Evolutionary conservation across 2,113 vertebrate species (phyloP), one percentile per base, ranked within the genome.

Genomic region (Corapipo altera): DNA sequence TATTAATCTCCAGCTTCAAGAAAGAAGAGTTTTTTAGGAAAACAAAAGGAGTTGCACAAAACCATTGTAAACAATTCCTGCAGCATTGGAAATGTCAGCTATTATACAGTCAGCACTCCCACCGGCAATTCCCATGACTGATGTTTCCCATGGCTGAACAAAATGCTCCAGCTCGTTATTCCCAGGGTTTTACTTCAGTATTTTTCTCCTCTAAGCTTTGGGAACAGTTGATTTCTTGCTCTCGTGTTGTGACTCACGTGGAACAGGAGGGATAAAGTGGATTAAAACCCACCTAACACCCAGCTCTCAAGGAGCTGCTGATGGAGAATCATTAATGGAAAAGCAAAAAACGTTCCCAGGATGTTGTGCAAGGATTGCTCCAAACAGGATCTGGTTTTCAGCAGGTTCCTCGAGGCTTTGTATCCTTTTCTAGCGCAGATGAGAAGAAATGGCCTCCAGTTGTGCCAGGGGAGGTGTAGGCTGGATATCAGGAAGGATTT

Each of bases 91-190:
- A 95, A 97, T 96, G 94, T 88, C 88, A 95, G 44, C 75, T 88
- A 73, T 95, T 95, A 95, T 91, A 71, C 71, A 83, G 91, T 90
- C 94, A 55, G 32, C 54, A 83, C 71, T 93, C 92, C 94, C 88
- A 94, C 92, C 37, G 75, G 85, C 82, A 76, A 88, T 96, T 91
- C 71, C 82, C 64, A 35, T 92, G 92, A 82, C 75, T 85, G 85
- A 95, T 93, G 83, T 83, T 95, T 94, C 92, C 95, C 58, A 73
- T 27, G 83, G 82, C 46, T 95, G 94, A 88, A 85, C 58, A 66
- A 85, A 95, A 92, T 58, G 37, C 58, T 90, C 54, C 54, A 79
- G 49, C 28, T 35, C 66, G 66, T 93, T 93, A 94, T 88, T 46
- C 78, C 66, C 64, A 30, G n/a, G 58, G 48, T 70, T 94, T 87